Base-by-base conservation (phyloP, 2,113 vertebrate genomes). In the Oreotrochilus melanogaster region DNA sequence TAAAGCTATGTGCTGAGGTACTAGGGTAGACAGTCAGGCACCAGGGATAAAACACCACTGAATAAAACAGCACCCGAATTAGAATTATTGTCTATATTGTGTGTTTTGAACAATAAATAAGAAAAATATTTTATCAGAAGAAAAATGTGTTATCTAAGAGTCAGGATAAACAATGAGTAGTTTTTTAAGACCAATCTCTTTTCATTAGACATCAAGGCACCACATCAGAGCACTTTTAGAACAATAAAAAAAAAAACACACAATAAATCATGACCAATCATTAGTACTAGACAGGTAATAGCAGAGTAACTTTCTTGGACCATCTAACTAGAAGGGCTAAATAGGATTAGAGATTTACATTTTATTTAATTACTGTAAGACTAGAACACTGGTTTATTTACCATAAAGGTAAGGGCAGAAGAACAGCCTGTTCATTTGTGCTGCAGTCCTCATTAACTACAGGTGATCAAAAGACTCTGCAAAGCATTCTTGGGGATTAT, bases 131-230 rank as follows among this genome's bases (percentile, higher is more conserved):
- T 99, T 99, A 99, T 99, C 99, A 98, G 98, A 97, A 98, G 96
- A 98, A 98, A 99, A 98, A 98, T 97, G 98, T 98, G 98, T 98
- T 99, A 99, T 99, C 98, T 98, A 97, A 97, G 98, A 98, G 98
- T 98, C 97, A 97, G 97, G 97, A 98, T 98, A 98, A 98, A 98
- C 98, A 98, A 98, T 98, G 98, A 98, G 97, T 81, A 96, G 98
- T 97, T 98, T 98, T 98, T 98, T 97, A 98, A 98, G 97, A 98
- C 98, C 98, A 98, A 98, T 98, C 98, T 98, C 98, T 98, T 98
- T 98, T 98, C 98, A 98, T 98, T 99, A 99, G 99, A 99, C 99
- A 99, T 99, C 98, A 98, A 98, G 99, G 99, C 99, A 99, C 99
- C 99, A 98, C 98, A 98, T 98, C 98, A 98, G 97, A 98, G 98